Base-by-base conservation (phyloP, 64 coral and sea anemone species). In the Acropora tenuis region DNA sequence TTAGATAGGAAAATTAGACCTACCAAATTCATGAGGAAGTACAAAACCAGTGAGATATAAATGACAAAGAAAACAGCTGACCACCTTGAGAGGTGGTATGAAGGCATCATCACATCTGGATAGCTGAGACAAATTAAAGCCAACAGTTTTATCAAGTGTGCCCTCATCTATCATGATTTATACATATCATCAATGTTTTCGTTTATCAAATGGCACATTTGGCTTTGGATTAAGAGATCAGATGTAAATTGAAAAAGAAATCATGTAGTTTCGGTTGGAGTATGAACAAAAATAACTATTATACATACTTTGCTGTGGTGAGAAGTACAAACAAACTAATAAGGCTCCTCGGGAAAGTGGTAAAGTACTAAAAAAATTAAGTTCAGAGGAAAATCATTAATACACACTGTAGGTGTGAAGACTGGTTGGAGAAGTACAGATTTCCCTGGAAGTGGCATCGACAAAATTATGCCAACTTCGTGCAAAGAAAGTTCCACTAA, bases 81-180 rank as follows among this genome's bases (percentile, higher is more conserved):
- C 92, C 94, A 95, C 9, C 89, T 83, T n/a, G 79, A 89, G n/a
- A 46, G 82, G 13, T 68, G 44, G 85, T 96, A 99, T 53, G 97
- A 76, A 16, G 97, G 97, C 97, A 99, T 99, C 97, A 99, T 99
- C 68, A 99, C 97, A 94, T 99, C 97, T 80, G 97, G 97, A 82
- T 99, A 99, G 20, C 97, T 99, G n/a, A 57, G 76, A 45, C 89
- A 55, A 55, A 30, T 46, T 81, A 45, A 45, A 8, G 10, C 49
- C 69, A 40, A 44, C 4, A 15, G n/a, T 0, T 65, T 47, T 67
- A 68, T 45, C 0, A 66, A 66, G 17, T 30, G 30, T 30, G 30
- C 30, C 30, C 30, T 30, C 30, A 30, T 30, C 30, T 30, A 30
- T 30, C 30, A 30, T 30, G 30, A 30, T 30, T 30, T 30, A 30